Base-by-base conservation (phyloP, 2,797 vertebrate genomes). In the Callimico goeldii region DNA sequence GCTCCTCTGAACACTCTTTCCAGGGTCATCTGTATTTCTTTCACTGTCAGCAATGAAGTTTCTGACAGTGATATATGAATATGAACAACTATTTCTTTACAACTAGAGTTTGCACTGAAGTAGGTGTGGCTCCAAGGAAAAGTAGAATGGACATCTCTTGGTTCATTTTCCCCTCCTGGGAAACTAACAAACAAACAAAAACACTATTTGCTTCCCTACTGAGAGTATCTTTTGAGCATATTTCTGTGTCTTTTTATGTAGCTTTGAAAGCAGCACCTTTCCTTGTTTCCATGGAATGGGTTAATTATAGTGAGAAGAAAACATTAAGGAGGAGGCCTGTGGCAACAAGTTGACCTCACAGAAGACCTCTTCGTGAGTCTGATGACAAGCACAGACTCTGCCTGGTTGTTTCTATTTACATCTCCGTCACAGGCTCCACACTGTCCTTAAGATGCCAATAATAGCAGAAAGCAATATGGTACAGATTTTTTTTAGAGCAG, bases 231-330 rank as follows among this genome's bases (percentile, higher is more conserved):
- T 92, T 52, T 81, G 22, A 76, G 70, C 39, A 26, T 79, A 20
- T 77, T 95, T 95, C 28, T 50, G 58, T 90, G 7, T 85, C 11
- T 76, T 55, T 97, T 83, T 92, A 93, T 83, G 24, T 86, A 93
- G 76, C 33, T 26, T 86, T 50, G 91, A 98, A 96, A 96, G 17
- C 28, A 96, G n/a, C 75, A 36, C 4, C 50, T 72, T 90, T 46
- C 0, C 85, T 94, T 96, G 55, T 77, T 97, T 61, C 1, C 13
- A 94, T 93, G 15, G 76, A 94, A 84, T 94, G 86, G 94, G 96
- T 93, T 98, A 98, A 94, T 98, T 97, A 95, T 58, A 94, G 41
- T 87, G 48, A 85, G 93, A 70, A 97, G 72, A 95, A 96, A 97
- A 88, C 2, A 97, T 89, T 90, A 96, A 97, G 84, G 90, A 96